phyloP scores from a whole-genome alignment of 2,888 invertebrate genomes.

The Drosophila demipolita region DNA sequence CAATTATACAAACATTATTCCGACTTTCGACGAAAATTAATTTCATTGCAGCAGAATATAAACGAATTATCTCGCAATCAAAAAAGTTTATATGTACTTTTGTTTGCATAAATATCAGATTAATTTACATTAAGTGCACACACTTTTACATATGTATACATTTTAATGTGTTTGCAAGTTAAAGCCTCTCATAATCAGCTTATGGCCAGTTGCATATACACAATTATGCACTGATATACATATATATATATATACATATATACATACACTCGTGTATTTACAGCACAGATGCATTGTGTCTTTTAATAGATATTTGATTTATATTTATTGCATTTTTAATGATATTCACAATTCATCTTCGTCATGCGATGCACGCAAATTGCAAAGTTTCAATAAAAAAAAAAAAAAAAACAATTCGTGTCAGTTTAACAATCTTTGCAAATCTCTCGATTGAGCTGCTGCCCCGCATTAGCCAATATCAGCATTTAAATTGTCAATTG shows the following conservation, averaged over 20 bases:
- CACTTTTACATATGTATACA: neutral
- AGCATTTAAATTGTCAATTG: constrained; percentile 75
- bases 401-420: constrained; percentile 49
- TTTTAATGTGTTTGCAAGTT: constrained; percentile 7
- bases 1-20: neutral
- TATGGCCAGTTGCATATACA: constrained; percentile 30
- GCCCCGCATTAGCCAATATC: constrained; percentile 64
- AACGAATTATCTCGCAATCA: neutral
- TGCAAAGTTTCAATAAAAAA: constrained; percentile 9
- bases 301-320: constrained; percentile 56
- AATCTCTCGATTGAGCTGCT: constrained; percentile 46
- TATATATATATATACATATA: constrained; percentile 2
- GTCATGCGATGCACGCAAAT: constrained; percentile 40
- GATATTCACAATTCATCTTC: constrained; percentile 53
- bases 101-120: constrained; percentile 7
- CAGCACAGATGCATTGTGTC: constrained; percentile 21
- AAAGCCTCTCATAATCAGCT: constrained; percentile 55
- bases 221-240: constrained; percentile 17
- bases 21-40: neutral
- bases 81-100: neutral
- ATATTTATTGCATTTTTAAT: constrained; percentile 50
- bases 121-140: constrained; percentile 20
- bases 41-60: neutral
- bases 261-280: constrained; percentile 21
- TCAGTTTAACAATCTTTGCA: constrained; percentile 46